A percentile compares a stretch with the other conserved stretches of the same genome.
These are phyloP conservation scores for Onychostruthus taczanowskii DNA, from an alignment of 2,113 vertebrate species.

Conservation along the genomic window DNA sequence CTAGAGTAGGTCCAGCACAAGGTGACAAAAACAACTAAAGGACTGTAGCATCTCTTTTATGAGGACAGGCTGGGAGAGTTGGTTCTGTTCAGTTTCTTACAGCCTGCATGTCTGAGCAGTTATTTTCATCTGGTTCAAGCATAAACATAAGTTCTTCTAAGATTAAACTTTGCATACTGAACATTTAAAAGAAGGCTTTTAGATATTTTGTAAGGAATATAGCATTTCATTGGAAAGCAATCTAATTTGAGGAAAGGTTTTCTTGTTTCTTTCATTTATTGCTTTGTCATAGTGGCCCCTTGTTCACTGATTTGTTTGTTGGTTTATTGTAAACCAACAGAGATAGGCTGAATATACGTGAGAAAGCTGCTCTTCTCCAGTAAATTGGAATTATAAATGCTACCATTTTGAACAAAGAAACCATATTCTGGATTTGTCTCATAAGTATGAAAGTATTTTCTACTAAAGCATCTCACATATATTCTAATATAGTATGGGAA, in stretches of 20 bases:
- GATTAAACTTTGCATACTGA: not conserved
- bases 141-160: not conserved
- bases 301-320: not conserved
- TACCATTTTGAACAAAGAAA: not conserved
- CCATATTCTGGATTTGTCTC: not conserved
- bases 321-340: not conserved
- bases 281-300: not conserved
- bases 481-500: not conserved
- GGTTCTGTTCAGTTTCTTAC: not conserved
- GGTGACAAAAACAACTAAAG: not conserved
- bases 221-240: not conserved
- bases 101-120: not conserved
- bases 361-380: not conserved
- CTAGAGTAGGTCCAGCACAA: not conserved
- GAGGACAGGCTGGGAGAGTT: not conserved
- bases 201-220: not conserved
- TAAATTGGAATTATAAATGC: not conserved
- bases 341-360: not conserved
- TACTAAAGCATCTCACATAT: not conserved
- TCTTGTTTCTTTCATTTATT: not conserved
- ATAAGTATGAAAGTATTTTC: not conserved
- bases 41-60: not conserved
- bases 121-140: not conserved
- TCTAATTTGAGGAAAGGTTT: not conserved
- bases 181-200: not conserved